Base-by-base conservation (phyloP, 2,888 invertebrate species). In the Anorthoa munda region DNA sequence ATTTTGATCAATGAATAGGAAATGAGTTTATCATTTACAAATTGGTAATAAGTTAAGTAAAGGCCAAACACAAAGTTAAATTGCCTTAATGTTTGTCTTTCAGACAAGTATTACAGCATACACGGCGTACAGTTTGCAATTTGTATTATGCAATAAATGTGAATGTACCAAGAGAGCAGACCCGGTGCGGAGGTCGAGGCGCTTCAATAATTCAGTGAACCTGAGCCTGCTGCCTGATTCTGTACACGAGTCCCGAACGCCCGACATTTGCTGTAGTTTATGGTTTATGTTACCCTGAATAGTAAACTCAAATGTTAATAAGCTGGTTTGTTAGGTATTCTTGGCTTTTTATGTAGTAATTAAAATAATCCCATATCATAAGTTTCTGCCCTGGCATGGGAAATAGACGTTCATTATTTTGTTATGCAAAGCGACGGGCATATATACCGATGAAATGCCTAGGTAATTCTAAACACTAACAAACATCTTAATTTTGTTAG, bases 161-260 rank as follows among this genome's bases (percentile, higher is more conserved):
- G 85, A 84, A 86, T 82, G 81, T 91, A 92, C 91, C 88, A 92
- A 91, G 92, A 89, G 87, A 80, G 82, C 84, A 92, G 87, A 86
- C 75, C 70, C 81, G 76, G 85, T 77, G 82, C 84, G 81, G 88
- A 91, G 90, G 89, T 90, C 85, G 87, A 80, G 75, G 58, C 85
- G 82, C 83, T 88, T 94, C 90, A 92, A 93, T 94, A 91, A 94
- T 93, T 94, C 90, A 94, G 88, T 72, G 83, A 61, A 79, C 73
- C 68, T 79, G 77, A 82, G 87, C 82, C 82, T 86, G 83, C 81
- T 76, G 84, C 84, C 85, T 79, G 88, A 85, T 86, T 83, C 87
- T 82, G 85, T 79, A 55, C 58, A 72, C 72, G 66, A 70, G 46
- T 61, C 66, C 70, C 60, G 50, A 72, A 67, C 21, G 48, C 67